These are phyloP conservation scores for Nemotelus nigrinus DNA, from an alignment of 2,888 invertebrate genomes.

Conservation along the genomic window DNA sequence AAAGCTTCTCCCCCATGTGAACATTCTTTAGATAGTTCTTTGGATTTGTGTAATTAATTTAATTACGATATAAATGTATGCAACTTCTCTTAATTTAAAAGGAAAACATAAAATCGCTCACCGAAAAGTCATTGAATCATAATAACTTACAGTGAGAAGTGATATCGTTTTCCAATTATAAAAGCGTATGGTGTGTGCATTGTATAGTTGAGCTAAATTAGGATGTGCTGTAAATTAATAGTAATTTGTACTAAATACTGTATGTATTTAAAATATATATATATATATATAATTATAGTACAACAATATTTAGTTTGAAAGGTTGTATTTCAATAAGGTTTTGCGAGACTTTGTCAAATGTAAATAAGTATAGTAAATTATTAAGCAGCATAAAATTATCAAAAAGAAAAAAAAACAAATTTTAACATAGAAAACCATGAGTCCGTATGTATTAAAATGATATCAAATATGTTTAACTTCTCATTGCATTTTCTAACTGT, in stretches of 20 bases:
- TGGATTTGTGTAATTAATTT: not conserved
- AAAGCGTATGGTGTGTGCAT: too few species aligned
- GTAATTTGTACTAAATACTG: not conserved
- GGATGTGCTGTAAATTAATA: not conserved
- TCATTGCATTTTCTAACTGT: not conserved
- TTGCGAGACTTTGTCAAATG: not conserved
- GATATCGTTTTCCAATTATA: too few species aligned
- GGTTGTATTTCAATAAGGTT: not conserved
- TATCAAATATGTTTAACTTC: not conserved
- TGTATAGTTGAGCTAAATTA: too few species aligned
- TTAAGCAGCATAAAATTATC: not conserved
- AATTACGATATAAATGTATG: not conserved
- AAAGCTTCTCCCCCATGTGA: too few species aligned
- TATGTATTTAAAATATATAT: not conserved
- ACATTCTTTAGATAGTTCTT: too few species aligned
- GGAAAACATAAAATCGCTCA: too few species aligned
- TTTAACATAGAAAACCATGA: not conserved
- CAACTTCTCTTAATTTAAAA: not conserved
- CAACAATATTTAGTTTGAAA: not conserved
- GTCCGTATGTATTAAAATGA: not conserved
- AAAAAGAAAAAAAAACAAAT: not conserved
- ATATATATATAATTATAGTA: not conserved
- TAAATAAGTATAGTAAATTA: not conserved
- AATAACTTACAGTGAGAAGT: too few species aligned
- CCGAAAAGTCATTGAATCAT: too few species aligned